Conservation (phyloP, 1,140 invertebrate species). For the Schlechtendalia chinensis region DNA sequence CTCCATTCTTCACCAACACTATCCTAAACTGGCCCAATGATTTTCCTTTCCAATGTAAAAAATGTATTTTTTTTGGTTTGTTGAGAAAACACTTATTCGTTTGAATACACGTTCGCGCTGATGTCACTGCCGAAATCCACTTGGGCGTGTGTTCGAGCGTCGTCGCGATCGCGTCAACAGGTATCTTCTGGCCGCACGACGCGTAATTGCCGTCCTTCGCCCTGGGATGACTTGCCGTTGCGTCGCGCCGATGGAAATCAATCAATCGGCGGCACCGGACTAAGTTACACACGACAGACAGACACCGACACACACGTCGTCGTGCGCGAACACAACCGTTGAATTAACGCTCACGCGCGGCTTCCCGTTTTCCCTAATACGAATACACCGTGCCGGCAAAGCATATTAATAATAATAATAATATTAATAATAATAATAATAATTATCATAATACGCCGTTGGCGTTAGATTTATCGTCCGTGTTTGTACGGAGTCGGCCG, state of each 20-base stretch:
- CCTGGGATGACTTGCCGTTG: slow-evolving; percentile 22
- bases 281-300: background rate
- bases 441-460: background rate
- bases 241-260: slow-evolving; percentile 4
- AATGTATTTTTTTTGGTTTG: too few species aligned
- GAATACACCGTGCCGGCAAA: slow-evolving; percentile 7
- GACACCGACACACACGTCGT: background rate
- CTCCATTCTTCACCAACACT: too few species aligned
- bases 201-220: slow-evolving; percentile 35
- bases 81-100: too few species aligned
- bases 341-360: slow-evolving; percentile 3
- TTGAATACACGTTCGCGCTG: too few species aligned
- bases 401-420: slow-evolving; percentile 15
- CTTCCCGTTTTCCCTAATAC: slow-evolving; percentile 44
- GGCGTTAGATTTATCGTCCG: too few species aligned
- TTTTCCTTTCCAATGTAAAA: too few species aligned
- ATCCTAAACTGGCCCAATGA: too few species aligned
- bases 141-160: too few species aligned
- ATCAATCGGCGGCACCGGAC: slow-evolving; percentile 9
- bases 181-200: too few species aligned
- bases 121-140: too few species aligned
- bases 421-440: slow-evolving; percentile 11
- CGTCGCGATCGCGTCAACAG: too few species aligned
- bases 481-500: too few species aligned
- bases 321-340: slow-evolving; percentile 1